Base-by-base conservation (phyloP, 2,888 invertebrate genomes). In the Stratiomys singularior region DNA sequence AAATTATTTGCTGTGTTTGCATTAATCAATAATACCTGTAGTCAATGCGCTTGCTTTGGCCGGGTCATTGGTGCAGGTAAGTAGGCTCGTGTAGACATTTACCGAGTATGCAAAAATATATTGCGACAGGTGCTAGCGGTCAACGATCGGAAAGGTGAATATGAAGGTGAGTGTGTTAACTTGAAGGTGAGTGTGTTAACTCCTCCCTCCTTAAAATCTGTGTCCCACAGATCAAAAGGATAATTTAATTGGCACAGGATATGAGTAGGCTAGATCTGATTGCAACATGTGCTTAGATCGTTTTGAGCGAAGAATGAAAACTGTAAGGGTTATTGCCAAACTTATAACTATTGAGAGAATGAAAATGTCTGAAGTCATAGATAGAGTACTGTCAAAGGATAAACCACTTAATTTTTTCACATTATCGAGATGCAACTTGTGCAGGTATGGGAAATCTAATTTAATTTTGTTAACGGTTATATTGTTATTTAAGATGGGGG, bases 381-480 rank as follows among this genome's bases (percentile, higher is more conserved):
- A 60, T 11, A 60, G 2, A 13, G 28, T 44, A 23, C 23, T 66
- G 21, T 44, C 44, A 37, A 66, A 37, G 9, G 66, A 27, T 11
- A 66, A 25, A 21, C 44, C 15, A 4, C 44, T 21, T 27, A 66
- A 44, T 66, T 66, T 44, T 66, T 66, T 18, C 18, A 66, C 66
- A 25, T 69, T 44, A 27, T 52, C 11, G 25, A 67, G 25, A 58
- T 77, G 69, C 11, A 77, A 37, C 37, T 77, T 69, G 52, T 77
- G 77, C 5, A 77, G 28, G 64, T 66, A 77, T 77, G 67, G 30
- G 9, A 77, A 30, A 56, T 77, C 58, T 63, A 77, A 13, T 58
- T 67, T 67, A 13, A 77, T 18, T n/a, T 77, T 66, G 27, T 52
- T 77, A 27, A 28, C 44, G 23, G 67, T 77, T 25, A 77, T 21